Percentiles rank a stretch among this genome's conserved stretches.
Evolutionary conservation across 2,797 vertebrate species (phyloP).

Genomic region (Sorex maritimensis): DNA sequence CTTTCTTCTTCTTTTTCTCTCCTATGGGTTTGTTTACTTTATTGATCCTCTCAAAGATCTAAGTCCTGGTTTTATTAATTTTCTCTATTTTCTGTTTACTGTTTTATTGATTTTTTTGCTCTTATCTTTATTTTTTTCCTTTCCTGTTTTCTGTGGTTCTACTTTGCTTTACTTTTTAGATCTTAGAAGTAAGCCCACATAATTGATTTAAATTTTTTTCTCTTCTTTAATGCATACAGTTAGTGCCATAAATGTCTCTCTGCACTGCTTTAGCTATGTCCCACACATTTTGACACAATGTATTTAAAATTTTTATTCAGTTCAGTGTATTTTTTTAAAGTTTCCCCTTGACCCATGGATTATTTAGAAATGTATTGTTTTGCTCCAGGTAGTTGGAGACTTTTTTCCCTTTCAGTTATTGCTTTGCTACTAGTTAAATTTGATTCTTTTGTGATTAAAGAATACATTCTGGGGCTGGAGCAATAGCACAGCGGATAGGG

Average conservation of each 20-base stretch:
- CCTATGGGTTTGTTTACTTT: slow-evolving; percentile 6
- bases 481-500: no score
- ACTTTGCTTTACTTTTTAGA: slow-evolving; percentile 14
- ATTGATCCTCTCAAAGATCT: slow-evolving; percentile 30
- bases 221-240: slow-evolving; percentile 9
- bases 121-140: background rate
- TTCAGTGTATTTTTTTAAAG: background rate
- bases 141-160: background rate
- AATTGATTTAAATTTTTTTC: background rate
- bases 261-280: no score
- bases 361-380: slow-evolving; percentile 23
- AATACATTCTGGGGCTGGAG: background rate
- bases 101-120: slow-evolving; percentile 32
- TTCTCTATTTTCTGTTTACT: slow-evolving; percentile 42
- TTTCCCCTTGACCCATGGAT: background rate
- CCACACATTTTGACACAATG: background rate
- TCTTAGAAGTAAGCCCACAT: slow-evolving; percentile 11
- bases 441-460: slow-evolving; percentile 6
- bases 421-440: background rate
- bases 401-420: slow-evolving; percentile 36
- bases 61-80: background rate
- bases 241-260: background rate
- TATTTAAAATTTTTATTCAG: slow-evolving; percentile 47
- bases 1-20: background rate
- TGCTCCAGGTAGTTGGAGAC: background rate